phyloP scores from a whole-genome alignment of 35 echinoderm and acorn worm genomes.

The Apostichopus californicus region DNA sequence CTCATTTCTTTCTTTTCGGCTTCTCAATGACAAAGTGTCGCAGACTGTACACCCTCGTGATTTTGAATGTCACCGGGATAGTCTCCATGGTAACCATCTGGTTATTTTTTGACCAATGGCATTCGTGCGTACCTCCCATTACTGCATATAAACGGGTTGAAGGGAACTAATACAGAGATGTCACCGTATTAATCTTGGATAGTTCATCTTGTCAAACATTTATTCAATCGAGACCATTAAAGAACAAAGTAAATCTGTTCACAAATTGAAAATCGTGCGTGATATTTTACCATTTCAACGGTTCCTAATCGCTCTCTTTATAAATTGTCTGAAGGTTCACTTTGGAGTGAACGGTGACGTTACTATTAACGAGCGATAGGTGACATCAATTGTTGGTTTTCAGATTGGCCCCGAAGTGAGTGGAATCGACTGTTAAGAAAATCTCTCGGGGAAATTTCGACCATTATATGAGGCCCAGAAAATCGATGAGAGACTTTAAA shows the following conservation, averaged over 20 bases:
- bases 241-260: background rate
- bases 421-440: background rate
- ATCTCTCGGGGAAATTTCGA: background rate
- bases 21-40: background rate
- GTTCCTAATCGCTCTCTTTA: background rate
- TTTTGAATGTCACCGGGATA: background rate
- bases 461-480: no score
- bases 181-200: background rate
- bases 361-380: background rate
- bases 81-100: background rate
- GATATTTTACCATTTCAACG: background rate
- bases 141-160: background rate
- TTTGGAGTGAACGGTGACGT: background rate
- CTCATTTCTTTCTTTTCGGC: no score
- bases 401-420: background rate
- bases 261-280: background rate
- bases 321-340: background rate
- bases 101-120: background rate
- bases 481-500: no score
- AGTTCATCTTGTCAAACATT: background rate
- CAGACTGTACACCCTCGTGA: background rate
- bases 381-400: background rate
- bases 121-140: background rate
- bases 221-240: background rate
- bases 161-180: background rate